Conservation (phyloP, 2,888 invertebrate species). For the Liodrosophila aerea region DNA sequence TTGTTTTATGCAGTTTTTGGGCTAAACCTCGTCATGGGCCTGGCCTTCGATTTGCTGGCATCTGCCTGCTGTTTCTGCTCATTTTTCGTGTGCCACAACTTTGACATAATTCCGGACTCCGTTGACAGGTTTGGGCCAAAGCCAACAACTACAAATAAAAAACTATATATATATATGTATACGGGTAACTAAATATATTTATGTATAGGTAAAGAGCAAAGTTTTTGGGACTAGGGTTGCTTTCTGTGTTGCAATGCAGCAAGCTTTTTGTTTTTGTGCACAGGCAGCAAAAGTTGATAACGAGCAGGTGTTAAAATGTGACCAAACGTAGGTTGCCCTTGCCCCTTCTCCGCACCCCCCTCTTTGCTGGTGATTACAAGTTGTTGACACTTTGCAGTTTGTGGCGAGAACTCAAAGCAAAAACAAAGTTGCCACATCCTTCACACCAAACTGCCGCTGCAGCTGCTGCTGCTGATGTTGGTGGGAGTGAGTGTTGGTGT, state of each 20-base stretch:
- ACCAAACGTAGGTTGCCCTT: slow-evolving; percentile 63
- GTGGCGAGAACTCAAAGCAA: slow-evolving; percentile 70
- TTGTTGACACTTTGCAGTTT: slow-evolving; percentile 72
- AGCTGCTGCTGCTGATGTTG: slow-evolving; percentile 1
- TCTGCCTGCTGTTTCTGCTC: slow-evolving; percentile 23
- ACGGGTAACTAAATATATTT: slow-evolving; percentile 29
- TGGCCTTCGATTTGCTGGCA: not conserved
- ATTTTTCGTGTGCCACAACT: slow-evolving; percentile 65
- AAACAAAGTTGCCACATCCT: slow-evolving; percentile 55
- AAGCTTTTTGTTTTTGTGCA: slow-evolving; percentile 40
- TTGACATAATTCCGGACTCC: slow-evolving; percentile 72
- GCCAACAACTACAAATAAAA: slow-evolving; percentile 38
- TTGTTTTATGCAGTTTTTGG: slow-evolving; percentile 66
- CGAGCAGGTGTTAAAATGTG: slow-evolving; percentile 78
- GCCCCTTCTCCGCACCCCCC: slow-evolving; percentile 22
- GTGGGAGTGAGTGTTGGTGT: no score
- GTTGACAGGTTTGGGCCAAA: slow-evolving; percentile 50
- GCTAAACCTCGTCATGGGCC: slow-evolving; percentile 31
- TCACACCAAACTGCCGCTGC: not conserved
- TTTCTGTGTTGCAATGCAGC: slow-evolving; percentile 29
- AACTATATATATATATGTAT: slow-evolving; percentile 32
- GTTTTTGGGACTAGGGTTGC: slow-evolving; percentile 59
- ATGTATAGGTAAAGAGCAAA: slow-evolving; percentile 40
- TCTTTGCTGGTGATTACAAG: slow-evolving; percentile 59
- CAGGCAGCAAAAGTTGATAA: slow-evolving; percentile 71